phyloP scores from a whole-genome alignment of 2,888 invertebrate species.

The Megastigmus dorsalis region DNA sequence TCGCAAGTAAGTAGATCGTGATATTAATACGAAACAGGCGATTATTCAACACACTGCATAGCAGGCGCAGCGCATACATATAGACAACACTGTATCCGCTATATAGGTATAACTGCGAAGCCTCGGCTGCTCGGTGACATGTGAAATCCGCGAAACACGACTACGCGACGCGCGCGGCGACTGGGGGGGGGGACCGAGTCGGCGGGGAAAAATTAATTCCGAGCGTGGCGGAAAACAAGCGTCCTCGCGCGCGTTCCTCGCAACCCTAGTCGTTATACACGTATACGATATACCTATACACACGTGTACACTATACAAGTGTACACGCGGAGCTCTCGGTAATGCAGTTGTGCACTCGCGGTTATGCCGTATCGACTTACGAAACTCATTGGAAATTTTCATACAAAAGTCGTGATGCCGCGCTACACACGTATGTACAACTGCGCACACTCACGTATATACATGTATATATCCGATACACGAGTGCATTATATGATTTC shows the following conservation, averaged over 20 bases:
- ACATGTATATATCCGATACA: too few species aligned
- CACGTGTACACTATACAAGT: too few species aligned
- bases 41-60: constrained; percentile 44
- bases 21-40: constrained; percentile 55
- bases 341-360: not conserved
- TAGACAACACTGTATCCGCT: too few species aligned
- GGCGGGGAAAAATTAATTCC: constrained; percentile 35
- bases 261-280: too few species aligned
- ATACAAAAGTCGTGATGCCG: constrained; percentile 30
- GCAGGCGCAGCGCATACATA: not conserved
- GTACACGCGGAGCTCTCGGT: too few species aligned
- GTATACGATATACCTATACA: not conserved
- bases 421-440: not conserved
- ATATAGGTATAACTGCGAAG: too few species aligned
- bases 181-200: too few species aligned
- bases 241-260: too few species aligned
- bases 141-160: constrained; percentile 18
- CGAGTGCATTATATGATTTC: too few species aligned
- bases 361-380: not conserved
- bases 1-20: constrained; percentile 40
- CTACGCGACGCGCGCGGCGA: too few species aligned
- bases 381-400: constrained; percentile 7
- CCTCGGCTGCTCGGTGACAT: not conserved
- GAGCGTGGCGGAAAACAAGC: constrained; percentile 7
- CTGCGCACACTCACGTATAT: not conserved